A percentile compares a stretch with the other conserved stretches of the same genome.
Conservation (phyloP, 2,113 vertebrate species). For the Nymphicus hollandicus region DNA sequence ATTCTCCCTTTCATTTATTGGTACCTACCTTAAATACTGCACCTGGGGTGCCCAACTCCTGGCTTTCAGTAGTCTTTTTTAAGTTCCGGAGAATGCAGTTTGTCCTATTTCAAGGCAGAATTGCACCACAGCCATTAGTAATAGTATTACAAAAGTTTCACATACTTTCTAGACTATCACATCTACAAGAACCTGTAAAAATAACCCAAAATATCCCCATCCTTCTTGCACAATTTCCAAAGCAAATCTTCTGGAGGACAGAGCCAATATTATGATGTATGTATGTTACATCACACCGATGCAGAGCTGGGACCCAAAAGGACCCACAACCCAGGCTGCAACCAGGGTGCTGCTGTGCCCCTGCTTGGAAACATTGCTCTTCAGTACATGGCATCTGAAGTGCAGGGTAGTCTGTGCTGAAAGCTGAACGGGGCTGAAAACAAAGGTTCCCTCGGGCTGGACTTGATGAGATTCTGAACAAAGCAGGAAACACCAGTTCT, state of each 20-base stretch:
- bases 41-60: not conserved
- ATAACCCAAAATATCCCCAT: not conserved
- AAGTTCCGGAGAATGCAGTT: not conserved
- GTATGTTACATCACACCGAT: fast-evolving
- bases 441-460: not conserved
- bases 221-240: not conserved
- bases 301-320: not conserved
- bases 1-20: not conserved
- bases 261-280: fast-evolving
- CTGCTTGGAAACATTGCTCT: not conserved
- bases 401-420: fast-evolving
- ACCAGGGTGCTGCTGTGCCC: not conserved
- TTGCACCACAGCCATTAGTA: not conserved
- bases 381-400: fast-evolving
- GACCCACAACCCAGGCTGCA: not conserved
- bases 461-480: fast-evolving
- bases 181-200: not conserved
- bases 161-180: not conserved
- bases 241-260: not conserved
- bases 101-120: not conserved
- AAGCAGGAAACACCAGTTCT: not conserved
- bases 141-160: not conserved
- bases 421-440: not conserved
- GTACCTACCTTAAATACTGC: not conserved
- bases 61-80: not conserved